phyloP scores from a whole-genome alignment of 30 jellyfish, hydroid and myxozoan species.

The Hydractinia echinata region DNA sequence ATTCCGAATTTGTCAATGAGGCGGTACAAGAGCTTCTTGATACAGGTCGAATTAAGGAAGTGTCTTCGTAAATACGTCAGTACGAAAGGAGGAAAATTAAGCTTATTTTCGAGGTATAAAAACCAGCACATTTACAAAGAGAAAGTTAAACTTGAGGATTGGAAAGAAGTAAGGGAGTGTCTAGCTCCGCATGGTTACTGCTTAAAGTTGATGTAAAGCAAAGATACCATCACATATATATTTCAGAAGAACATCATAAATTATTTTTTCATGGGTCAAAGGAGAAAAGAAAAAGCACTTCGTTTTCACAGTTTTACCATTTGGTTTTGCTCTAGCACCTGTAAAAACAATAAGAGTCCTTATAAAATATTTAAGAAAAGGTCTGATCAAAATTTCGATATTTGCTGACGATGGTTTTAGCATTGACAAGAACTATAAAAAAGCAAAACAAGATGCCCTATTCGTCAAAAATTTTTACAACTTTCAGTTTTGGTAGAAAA shows the following conservation, averaged over 20 bases:
- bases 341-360: constrained; percentile 14
- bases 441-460: no score
- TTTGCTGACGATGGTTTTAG: constrained; percentile 31
- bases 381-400: constrained; percentile 4
- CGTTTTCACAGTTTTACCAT: constrained; percentile 29
- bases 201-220: background rate
- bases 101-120: constrained; percentile 6
- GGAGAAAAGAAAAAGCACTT: constrained; percentile 10
- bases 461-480: no score
- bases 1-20: no score
- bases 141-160: constrained; percentile 14
- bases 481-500: no score
- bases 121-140: background rate
- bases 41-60: constrained; percentile 5
- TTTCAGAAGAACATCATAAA: constrained; percentile 18
- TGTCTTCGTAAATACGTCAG: constrained; percentile 5
- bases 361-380: background rate
- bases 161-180: background rate
- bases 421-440: no score
- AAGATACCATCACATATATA: constrained; percentile 25
- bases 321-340: constrained; percentile 32
- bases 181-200: background rate
- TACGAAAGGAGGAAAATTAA: background rate
- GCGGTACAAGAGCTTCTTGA: background rate
- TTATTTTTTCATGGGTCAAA: constrained; percentile 24